Conservation (phyloP, 2,888 invertebrate species). For the Spisula solida region DNA sequence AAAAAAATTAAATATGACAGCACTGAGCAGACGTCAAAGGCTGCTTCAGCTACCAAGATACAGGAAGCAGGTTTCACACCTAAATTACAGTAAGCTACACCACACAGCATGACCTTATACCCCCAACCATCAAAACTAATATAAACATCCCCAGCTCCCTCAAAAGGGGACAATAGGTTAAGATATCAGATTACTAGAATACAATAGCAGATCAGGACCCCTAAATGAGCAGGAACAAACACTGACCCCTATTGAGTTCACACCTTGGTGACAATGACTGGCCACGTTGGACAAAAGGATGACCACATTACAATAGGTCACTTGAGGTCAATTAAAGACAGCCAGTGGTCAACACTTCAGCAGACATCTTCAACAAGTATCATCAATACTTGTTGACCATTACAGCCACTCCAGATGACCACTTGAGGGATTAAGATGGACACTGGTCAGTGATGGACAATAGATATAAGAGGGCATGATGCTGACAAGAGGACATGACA, state of each 20-base stretch:
- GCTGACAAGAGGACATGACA: slow-evolving; percentile 9
- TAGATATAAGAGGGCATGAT: not conserved
- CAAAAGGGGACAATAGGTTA: not conserved
- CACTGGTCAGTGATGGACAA: slow-evolving; percentile 32
- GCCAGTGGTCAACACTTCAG: slow-evolving; percentile 37
- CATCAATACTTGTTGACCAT: slow-evolving; percentile 28
- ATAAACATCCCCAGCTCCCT: not conserved
- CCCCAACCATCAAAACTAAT: not conserved
- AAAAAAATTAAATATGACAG: not conserved
- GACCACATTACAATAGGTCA: slow-evolving; percentile 36
- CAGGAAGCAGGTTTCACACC: slow-evolving; percentile 1
- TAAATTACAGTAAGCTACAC: not conserved
- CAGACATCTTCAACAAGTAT: not conserved
- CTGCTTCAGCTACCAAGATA: not conserved
- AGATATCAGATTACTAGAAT: not conserved
- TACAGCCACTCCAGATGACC: slow-evolving; percentile 2
- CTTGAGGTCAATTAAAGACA: slow-evolving; percentile 28
- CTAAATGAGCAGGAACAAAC: slow-evolving; percentile 38
- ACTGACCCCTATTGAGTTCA: slow-evolving; percentile 37
- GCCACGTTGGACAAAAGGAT: slow-evolving; percentile 46
- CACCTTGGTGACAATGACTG: slow-evolving; percentile 59
- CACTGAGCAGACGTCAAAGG: not conserved
- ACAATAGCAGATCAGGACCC: slow-evolving; percentile 18
- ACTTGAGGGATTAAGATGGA: slow-evolving; percentile 29
- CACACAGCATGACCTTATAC: not conserved